These are phyloP conservation scores for Drosophila tanythrix DNA, from an alignment of 2,888 invertebrate genomes.

Conservation along the genomic window DNA sequence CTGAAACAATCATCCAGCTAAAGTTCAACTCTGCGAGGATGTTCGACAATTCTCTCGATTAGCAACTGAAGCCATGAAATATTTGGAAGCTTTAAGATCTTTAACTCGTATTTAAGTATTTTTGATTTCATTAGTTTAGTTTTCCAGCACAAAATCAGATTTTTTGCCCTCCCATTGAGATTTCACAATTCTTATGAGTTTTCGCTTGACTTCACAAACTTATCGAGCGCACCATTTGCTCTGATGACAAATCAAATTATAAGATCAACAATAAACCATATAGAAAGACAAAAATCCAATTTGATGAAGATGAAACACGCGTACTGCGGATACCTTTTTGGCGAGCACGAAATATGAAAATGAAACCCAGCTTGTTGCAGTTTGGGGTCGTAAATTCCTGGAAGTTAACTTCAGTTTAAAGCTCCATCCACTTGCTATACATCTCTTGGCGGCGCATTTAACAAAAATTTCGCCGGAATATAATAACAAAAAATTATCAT, in stretches of 20 bases:
- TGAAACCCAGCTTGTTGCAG: slow-evolving; percentile 38
- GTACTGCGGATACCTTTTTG: slow-evolving; percentile 10
- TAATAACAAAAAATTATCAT: slow-evolving; percentile 80
- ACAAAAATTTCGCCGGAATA: slow-evolving; percentile 53
- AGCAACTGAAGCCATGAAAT: neutral
- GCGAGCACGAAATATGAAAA: slow-evolving; percentile 21
- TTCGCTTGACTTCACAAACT: neutral
- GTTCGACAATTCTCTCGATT: neutral
- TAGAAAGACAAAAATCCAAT: slow-evolving; percentile 39
- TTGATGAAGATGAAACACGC: slow-evolving; percentile 54
- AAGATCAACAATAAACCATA: slow-evolving; percentile 31
- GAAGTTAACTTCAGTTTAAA: slow-evolving; percentile 60
- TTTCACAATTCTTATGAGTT: neutral
- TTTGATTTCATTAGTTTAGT: neutral
- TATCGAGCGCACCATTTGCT: neutral
- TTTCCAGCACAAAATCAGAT: neutral
- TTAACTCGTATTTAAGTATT: neutral
- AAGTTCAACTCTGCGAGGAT: slow-evolving; percentile 16
- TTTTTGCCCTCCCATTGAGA: neutral
- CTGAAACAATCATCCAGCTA: slow-evolving; percentile 1
- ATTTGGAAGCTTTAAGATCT: neutral
- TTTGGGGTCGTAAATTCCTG: slow-evolving; percentile 56
- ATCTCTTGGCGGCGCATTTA: slow-evolving; percentile 18
- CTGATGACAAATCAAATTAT: slow-evolving; percentile 67
- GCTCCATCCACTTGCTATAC: slow-evolving; percentile 48